Conservation (phyloP, 2,113 vertebrate genomes). For the Cairina moschata region DNA sequence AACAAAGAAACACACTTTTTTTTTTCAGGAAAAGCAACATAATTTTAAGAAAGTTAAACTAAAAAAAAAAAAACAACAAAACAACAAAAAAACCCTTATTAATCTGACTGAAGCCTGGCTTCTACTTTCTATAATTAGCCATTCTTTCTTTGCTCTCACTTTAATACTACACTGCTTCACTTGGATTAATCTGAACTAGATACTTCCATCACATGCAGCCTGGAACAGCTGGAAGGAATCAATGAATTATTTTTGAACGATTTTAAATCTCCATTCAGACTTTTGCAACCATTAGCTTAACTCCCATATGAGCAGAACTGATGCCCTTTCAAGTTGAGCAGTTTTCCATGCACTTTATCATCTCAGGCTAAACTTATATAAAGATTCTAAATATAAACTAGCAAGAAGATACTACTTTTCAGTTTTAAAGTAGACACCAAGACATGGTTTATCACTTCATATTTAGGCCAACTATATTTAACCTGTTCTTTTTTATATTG, state of each 20-base stretch:
- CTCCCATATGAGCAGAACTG: background rate
- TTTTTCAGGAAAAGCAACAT: background rate
- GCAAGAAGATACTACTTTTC: background rate
- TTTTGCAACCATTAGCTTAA: background rate
- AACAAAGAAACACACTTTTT: background rate
- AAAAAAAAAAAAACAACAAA: background rate
- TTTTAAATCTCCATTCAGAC: conserved; percentile 6
- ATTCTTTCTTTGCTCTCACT: background rate
- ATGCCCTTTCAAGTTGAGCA: background rate
- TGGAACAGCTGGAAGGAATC: background rate
- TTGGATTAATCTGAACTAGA: conserved; percentile 6
- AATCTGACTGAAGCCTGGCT: background rate
- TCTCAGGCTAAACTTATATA: background rate
- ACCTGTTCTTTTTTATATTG: background rate
- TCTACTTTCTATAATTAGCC: conserved; percentile 34
- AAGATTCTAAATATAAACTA: background rate
- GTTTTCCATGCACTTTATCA: background rate
- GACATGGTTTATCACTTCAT: background rate
- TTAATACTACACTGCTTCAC: conserved; percentile 4
- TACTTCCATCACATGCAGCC: conserved; percentile 9
- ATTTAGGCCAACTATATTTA: background rate
- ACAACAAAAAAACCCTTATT: background rate
- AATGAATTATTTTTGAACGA: conserved; percentile 15
- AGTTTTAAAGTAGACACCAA: background rate
- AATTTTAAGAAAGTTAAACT: background rate